A percentile compares a stretch with the other conserved stretches of the same genome.
Conservation (phyloP, 2,888 invertebrate species). For the Artemia sinica region DNA sequence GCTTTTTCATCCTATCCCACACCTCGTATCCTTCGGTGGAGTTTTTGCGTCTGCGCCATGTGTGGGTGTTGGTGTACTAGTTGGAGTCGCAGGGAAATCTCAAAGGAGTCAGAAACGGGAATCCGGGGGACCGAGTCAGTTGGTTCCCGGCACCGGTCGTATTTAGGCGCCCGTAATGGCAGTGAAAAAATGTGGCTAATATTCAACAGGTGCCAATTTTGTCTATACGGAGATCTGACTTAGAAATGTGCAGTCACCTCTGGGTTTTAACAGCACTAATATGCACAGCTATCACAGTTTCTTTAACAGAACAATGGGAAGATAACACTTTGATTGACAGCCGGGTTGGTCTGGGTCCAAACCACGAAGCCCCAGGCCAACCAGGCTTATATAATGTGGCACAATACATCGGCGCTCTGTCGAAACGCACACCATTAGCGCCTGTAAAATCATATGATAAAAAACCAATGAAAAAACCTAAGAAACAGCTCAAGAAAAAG, state of each 20-base stretch:
- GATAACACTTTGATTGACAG: background rate
- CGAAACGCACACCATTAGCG: constrained; percentile 6
- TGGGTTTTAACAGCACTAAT: background rate
- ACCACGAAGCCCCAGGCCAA: background rate
- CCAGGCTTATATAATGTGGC: constrained; percentile 8
- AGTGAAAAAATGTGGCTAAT: constrained; percentile 13
- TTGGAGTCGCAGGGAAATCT: background rate
- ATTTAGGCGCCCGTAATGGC: background rate
- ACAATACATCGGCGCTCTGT: constrained; percentile 4
- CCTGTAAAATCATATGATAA: background rate
- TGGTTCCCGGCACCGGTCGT: background rate
- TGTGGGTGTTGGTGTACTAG: background rate
- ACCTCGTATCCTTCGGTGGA: background rate
- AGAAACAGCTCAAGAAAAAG: constrained; percentile 5
- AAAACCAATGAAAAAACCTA: background rate
- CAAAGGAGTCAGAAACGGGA: constrained; percentile 5
- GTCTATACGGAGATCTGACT: constrained; percentile 11
- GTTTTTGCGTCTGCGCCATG: background rate
- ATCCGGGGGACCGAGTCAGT: constrained; percentile 1
- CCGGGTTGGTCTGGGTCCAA: background rate
- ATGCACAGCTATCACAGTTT: background rate
- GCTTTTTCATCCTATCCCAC: constrained; percentile 7
- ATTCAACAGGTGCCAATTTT: background rate
- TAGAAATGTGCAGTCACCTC: constrained; percentile 3
- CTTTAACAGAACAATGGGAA: background rate